Conservation (phyloP, 2,113 vertebrate genomes). For the Galeopterus variegatus region DNA sequence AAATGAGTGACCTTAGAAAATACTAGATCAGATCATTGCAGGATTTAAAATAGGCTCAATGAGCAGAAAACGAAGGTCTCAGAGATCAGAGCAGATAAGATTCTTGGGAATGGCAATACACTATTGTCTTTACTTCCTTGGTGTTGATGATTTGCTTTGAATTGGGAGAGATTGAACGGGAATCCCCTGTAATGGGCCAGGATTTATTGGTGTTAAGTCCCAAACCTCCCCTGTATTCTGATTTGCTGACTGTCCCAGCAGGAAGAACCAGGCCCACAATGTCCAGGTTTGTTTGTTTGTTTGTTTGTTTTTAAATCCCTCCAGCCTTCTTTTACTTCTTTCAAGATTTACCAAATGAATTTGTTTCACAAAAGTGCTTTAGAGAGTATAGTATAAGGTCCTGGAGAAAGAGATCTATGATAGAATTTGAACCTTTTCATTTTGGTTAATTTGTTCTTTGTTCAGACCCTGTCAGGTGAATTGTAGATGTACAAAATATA, state of each 20-base stretch:
- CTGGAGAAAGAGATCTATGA: not conserved
- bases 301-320: not conserved
- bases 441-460: conserved; percentile 14
- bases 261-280: not conserved
- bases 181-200: not conserved
- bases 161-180: not conserved
- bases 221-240: not conserved
- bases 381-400: not conserved
- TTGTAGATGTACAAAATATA: not conserved
- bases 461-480: not conserved
- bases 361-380: conserved; percentile 22
- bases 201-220: not conserved
- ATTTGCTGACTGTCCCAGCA: not conserved
- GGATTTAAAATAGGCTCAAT: not conserved
- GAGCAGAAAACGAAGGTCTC: not conserved
- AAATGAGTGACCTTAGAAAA: conserved; percentile 57
- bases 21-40: not conserved
- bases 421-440: not conserved
- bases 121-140: conserved; percentile 13
- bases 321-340: not conserved
- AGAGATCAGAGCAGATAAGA: not conserved
- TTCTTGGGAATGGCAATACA: not conserved
- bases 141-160: conserved; percentile 42
- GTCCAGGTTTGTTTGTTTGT: not conserved
- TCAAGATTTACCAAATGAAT: conserved; percentile 10